Percentiles rank a stretch among this genome's conserved stretches.
Conservation (phyloP, 2,113 vertebrate genomes). For the Chionis minor region DNA sequence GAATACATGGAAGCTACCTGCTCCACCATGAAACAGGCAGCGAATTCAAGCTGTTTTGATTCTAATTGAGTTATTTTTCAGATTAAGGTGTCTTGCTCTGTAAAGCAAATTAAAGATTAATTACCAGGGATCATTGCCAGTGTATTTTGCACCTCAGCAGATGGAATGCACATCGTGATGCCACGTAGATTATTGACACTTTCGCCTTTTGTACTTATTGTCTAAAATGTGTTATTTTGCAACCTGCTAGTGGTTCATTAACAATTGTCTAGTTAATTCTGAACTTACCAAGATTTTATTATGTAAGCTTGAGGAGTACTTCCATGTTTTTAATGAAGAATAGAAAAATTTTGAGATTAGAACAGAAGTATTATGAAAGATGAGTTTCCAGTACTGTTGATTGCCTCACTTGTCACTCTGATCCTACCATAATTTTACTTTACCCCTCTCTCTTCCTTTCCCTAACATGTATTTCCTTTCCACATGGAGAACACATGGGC, state of each 20-base stretch:
- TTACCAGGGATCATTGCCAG: not conserved
- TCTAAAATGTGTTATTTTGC: not conserved
- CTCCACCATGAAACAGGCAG: not conserved
- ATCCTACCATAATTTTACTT: not conserved
- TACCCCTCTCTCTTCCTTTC: not conserved
- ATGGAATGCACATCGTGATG: not conserved
- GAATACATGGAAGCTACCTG: not conserved
- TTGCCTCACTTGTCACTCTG: not conserved
- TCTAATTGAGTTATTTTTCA: not conserved
- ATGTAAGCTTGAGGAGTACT: not conserved
- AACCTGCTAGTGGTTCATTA: conserved; percentile 4
- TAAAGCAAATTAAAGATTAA: conserved; percentile 35
- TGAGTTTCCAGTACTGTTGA: not conserved
- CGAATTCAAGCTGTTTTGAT: not conserved
- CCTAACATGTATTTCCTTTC: not conserved
- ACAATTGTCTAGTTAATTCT: conserved; percentile 6
- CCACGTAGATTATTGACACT: not conserved
- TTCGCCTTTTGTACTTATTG: not conserved
- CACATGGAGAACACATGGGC: not conserved
- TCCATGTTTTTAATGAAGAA: not conserved
- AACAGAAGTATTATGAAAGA: not conserved
- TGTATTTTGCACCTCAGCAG: not conserved
- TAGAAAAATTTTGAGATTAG: not conserved
- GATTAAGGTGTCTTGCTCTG: not conserved
- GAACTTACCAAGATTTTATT: not conserved